Base-by-base conservation (phyloP, 1,140 invertebrate species). In the Rhynchophorus ferrugineus region DNA sequence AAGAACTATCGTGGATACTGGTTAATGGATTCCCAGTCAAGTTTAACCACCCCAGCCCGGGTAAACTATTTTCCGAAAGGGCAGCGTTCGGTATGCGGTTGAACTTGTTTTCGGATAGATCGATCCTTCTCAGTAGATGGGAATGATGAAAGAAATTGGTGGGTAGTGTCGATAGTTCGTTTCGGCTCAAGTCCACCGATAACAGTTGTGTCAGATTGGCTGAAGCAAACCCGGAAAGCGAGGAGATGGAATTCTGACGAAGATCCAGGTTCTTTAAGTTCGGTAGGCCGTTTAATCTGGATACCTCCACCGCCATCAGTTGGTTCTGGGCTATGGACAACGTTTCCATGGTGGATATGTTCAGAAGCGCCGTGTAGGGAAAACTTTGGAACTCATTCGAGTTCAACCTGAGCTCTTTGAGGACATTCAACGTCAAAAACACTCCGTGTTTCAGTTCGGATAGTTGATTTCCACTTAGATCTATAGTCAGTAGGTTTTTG, bases 81-180 rank as follows among this genome's bases (percentile, higher is more conserved):
- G 86, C 82, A 1, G 82, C 78, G 8, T 84, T 85, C 1, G 90
- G 90, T 46, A 93, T 84, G 62, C 89, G 81, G 47, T 80, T 77
- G 52, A 95, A 89, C 37, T 79, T 77, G 73, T 95, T 95, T 44
- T 76, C 76, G 0, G 89, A 86, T 17, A 94, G 68, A 66, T 91
- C 85, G 1, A 94, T 77, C 33, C 81, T 76, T 53, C 83, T 78
- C 22, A 95, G 62, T 57, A 80, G 74, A 50, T 79, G 69, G 36
- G 82, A 82, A 63, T 85, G 76, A 44, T 80, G 75, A 58, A 94
- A 85, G 65, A 93, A 89, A 61, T 91, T 89, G 1, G 81, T 80
- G 3, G 87, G 84, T 34, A 94, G 69, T n/a, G 81, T 78, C n/a
- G 80, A 75, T 45, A 91, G 63, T 24, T 78, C 69, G 64, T 91